These are phyloP conservation scores for Notospermus geniculatus DNA, from an alignment of 1,140 invertebrate genomes.

Conservation along the genomic window DNA sequence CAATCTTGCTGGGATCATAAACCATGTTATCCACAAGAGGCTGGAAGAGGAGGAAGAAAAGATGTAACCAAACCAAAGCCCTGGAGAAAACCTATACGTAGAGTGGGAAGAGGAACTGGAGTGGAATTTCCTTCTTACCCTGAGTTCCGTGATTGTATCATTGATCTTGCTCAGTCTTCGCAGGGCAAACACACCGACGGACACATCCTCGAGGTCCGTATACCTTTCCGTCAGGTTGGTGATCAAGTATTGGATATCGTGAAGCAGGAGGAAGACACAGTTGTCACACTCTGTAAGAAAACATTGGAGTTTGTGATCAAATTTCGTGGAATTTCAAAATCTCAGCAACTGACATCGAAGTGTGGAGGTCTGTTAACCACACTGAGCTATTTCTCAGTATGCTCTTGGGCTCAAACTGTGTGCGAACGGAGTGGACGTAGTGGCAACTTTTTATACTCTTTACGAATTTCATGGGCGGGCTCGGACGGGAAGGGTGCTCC, in stretches of 20 bases:
- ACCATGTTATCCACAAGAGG: slow-evolving; percentile 66
- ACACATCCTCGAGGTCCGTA: slow-evolving; percentile 69
- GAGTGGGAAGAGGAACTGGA: no score
- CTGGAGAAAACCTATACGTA: no score
- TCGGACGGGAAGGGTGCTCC: no score
- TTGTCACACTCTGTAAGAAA: slow-evolving; percentile 78
- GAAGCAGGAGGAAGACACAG: slow-evolving; percentile 82
- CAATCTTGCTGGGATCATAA: slow-evolving; percentile 63
- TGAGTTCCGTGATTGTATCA: slow-evolving; percentile 63
- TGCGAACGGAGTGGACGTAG: no score
- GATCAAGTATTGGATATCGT: slow-evolving; percentile 77
- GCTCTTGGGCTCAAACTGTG: no score
- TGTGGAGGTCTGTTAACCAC: no score
- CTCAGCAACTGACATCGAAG: no score
- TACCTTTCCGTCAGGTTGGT: slow-evolving; percentile 64
- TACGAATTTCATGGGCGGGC: no score
- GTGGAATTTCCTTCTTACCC: slow-evolving; percentile 32
- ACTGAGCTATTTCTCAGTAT: no score
- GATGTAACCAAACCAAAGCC: no score
- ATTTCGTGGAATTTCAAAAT: not conserved
- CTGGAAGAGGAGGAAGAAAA: no score
- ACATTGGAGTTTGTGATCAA: not conserved
- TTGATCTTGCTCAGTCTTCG: slow-evolving; percentile 74
- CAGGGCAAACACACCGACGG: slow-evolving; percentile 74
- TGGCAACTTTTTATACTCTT: no score